A percentile compares a stretch with the other conserved stretches of the same genome.
Conservation (phyloP, 2,113 vertebrate species). For the Arenaria interpres region DNA sequence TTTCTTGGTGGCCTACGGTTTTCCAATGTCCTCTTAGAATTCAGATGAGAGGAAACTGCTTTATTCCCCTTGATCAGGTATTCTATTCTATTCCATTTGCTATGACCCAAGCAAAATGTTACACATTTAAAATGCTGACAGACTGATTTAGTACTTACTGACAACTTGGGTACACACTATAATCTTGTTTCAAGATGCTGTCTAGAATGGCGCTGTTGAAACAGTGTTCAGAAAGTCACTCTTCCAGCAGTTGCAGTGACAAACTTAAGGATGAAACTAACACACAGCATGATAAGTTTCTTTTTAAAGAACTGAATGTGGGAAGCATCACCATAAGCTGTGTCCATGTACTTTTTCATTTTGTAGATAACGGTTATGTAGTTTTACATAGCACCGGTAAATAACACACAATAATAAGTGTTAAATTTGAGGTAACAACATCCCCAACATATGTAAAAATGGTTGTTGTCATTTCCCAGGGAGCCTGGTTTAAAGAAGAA, state of each 20-base stretch:
- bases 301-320: neutral
- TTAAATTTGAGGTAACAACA: neutral
- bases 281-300: neutral
- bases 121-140: slow-evolving; percentile 1
- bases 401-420: neutral
- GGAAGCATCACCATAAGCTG: neutral
- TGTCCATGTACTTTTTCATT: neutral
- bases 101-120: neutral
- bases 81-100: no score
- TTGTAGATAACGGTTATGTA: neutral
- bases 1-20: neutral
- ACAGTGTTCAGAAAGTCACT: neutral
- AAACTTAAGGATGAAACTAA: neutral
- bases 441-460: rapidly evolving
- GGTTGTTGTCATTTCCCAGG: neutral
- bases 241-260: neutral
- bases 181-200: slow-evolving; percentile 5
- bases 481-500: neutral
- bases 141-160: slow-evolving; percentile 37
- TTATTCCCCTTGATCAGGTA: neutral
- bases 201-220: neutral
- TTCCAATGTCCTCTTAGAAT: neutral
- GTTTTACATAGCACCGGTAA: neutral
- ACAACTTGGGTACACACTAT: slow-evolving; percentile 5
- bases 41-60: neutral